Evolutionary conservation across 2,797 vertebrate species (phyloP), one percentile per base, ranked within the genome.

Genomic region (Sebastolobus alascanus): DNA sequence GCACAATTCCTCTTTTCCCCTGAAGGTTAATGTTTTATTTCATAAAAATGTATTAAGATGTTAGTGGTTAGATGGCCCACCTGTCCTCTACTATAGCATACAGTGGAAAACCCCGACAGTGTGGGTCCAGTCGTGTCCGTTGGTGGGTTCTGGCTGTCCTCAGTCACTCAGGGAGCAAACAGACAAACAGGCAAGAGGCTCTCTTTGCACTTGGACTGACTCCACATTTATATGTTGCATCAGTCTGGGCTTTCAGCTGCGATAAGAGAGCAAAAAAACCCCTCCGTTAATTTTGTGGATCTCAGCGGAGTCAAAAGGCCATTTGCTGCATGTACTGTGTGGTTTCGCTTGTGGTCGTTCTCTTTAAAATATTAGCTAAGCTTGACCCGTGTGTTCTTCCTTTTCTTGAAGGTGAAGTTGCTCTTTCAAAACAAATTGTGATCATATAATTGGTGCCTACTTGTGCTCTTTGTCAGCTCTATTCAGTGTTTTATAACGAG

Each of bases 131-230:
- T 38, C 33, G 25, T 43, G 29, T 74, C 66, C 33, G 54, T 67
- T 52, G 18, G 55, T 22, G 46, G 54, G 20, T 22, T 40, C 71
- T 10, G 16, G 20, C 68, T 64, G 69, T 71, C 13, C 27, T 10
- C 6, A 25, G 27, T 72, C 25, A 60, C 27, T 40, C 20, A 6
- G 61, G 27, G 27, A 68, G 31, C 65, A 72, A 63, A 46, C 27
- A 64, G 59, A 75, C 22, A 68, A 38, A 43, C 27, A 43, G 38
- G 1, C 37, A 75, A 43, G 50, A 68, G 54, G 27, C 22, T 40
- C 16, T 70, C 35, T 52, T 69, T 75, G 60, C 38, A 64, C 66
- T 79, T 78, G 79, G 76, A 35, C 73, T 77, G 68, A 60, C 65
- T 65, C 43, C 50, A 27, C 12, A 29, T 65, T 75, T 77, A 27